Percentiles rank a stretch among this genome's conserved stretches.
Conservation (phyloP, 2,797 vertebrate genomes). For the Poecilia gillii region DNA sequence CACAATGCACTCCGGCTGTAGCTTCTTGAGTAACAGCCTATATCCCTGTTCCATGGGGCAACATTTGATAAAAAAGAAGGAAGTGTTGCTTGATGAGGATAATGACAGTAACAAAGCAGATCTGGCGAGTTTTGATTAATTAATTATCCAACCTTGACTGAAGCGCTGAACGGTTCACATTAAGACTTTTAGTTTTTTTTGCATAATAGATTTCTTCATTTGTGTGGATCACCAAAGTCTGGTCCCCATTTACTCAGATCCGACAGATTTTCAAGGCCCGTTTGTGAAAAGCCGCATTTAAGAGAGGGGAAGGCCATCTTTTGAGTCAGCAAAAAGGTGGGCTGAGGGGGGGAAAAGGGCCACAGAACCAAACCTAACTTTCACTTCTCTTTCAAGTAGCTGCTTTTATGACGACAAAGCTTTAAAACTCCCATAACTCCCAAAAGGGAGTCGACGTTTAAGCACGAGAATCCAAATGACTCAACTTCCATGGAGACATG, state of each 20-base stretch:
- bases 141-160: not conserved
- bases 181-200: not conserved
- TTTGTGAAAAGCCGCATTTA: not conserved
- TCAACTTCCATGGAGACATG: not conserved
- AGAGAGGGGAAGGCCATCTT: not conserved
- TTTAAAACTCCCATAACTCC: not conserved
- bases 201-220: not conserved
- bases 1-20: not conserved
- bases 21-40: constrained; percentile 12
- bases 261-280: not conserved
- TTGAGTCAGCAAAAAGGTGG: not conserved
- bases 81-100: not conserved
- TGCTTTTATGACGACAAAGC: not conserved
- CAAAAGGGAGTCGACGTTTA: not conserved
- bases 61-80: not conserved
- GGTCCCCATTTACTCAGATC: not conserved
- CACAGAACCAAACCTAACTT: not conserved
- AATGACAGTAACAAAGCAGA: not conserved
- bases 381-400: not conserved
- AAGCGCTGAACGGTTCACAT: not conserved
- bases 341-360: not conserved
- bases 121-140: not conserved
- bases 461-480: not conserved
- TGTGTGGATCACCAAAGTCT: not conserved
- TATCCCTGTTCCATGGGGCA: constrained; percentile 19